Evolutionary conservation across 2,797 vertebrate genomes (phyloP), one percentile per base, ranked within the genome.

Genomic region (Echiichthys vipera): DNA sequence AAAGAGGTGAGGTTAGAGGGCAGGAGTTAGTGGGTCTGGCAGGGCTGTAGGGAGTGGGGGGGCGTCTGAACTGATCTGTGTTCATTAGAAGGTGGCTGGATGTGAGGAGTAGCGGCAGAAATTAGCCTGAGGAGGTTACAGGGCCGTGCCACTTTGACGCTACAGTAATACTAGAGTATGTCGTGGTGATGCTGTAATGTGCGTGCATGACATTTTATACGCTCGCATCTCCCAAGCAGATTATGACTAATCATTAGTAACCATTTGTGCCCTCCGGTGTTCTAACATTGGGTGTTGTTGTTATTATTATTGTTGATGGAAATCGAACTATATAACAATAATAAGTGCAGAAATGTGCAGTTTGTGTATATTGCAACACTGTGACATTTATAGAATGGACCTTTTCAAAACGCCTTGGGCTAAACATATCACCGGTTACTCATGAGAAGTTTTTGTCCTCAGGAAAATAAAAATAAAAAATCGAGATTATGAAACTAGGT

Each of bases 41-140:
- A 94, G 93, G 94, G 93, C 94, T 95, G 94, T 93, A 94, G 89
- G 86, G 91, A 94, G 89, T 88, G 59, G 85, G 88, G 88, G 88
- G 88, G 83, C 87, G 65, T 86, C 67, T 61, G 63, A 86, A 71
- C 71, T 77, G 72, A 69, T 84, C 63, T 39, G 59, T 83, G 70
- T 85, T 91, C 76, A 85, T 89, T 88, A 83, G 67, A 84, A 89
- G 84, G 80, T 78, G 75, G 83, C 66, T 59, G 71, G 66, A 75
- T 68, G 71, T 58, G 78, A 80, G 74, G 43, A 59, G 78, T 43
- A 30, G 75, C 65, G 57, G 84, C 74, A 84, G 78, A 80, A 81
- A 82, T 68, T 51, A 65, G 74, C 80, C 87, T 7, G 73, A 51
- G 49, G 86, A 61, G 55, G 64, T 65, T 59, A 57, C 43, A 69